phyloP scores from a whole-genome alignment of 2,888 invertebrate species.

The Andrena minutula region DNA sequence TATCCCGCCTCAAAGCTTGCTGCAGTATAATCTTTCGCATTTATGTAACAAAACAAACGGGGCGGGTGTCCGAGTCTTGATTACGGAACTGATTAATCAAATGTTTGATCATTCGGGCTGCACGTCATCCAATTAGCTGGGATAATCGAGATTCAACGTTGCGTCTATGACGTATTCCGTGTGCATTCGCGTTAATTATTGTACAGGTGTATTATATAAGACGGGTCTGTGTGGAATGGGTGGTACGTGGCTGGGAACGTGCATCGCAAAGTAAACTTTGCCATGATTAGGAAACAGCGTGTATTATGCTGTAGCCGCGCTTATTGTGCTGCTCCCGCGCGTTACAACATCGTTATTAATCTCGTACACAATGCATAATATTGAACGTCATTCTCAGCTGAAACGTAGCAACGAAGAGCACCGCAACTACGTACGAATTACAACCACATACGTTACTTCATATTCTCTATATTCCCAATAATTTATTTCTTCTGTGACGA shows the following conservation, averaged over 20 bases:
- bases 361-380: background rate
- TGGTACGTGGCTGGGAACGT: constrained; percentile 46
- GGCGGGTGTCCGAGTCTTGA: constrained; percentile 26
- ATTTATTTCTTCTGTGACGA: background rate
- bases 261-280: constrained; percentile 45
- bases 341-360: constrained; percentile 26
- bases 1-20: background rate
- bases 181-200: constrained; percentile 55
- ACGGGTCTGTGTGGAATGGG: constrained; percentile 16
- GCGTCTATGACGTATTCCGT: constrained; percentile 36
- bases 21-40: constrained; percentile 13
- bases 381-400: constrained; percentile 1
- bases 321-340: constrained; percentile 21
- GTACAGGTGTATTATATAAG: constrained; percentile 50
- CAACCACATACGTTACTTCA: too few relatives aligned
- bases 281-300: constrained; percentile 31
- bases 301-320: background rate
- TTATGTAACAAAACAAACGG: constrained; percentile 36
- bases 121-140: constrained; percentile 53
- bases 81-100: constrained; percentile 54
- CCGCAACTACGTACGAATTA: too few relatives aligned
- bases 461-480: background rate
- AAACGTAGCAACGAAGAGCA: background rate
- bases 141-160: constrained; percentile 56
- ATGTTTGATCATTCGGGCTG: constrained; percentile 53